A percentile compares a stretch with the other conserved stretches of the same genome.
Evolutionary conservation across 1,140 invertebrate species (phyloP).

Genomic region (Halictus rubicundus): DNA sequence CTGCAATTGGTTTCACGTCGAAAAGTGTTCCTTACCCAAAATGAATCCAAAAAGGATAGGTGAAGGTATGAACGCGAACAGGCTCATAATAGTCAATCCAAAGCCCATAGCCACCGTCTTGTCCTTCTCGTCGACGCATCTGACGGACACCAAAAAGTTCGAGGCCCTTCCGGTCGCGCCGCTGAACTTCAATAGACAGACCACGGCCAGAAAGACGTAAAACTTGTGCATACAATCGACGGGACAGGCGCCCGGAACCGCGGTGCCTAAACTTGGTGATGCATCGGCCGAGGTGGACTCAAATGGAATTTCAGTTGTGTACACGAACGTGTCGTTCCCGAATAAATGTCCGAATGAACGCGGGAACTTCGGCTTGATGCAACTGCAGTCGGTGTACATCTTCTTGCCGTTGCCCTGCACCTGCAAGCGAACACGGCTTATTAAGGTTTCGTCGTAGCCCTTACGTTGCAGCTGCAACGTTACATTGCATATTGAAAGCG

Average conservation of each 20-base stretch:
- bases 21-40: constrained; percentile 83
- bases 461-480: too few species aligned
- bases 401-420: constrained; percentile 62
- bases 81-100: constrained; percentile 84
- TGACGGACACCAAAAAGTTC: constrained; percentile 85
- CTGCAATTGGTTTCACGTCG: too few species aligned
- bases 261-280: constrained; percentile 73
- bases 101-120: constrained; percentile 87
- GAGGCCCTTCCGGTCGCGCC: constrained; percentile 86
- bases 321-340: constrained; percentile 40
- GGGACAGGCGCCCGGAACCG: constrained; percentile 83
- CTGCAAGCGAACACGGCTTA: constrained; percentile 18
- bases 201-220: constrained; percentile 85
- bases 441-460: background rate
- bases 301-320: constrained; percentile 49
- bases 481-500: too few species aligned
- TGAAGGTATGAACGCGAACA: constrained; percentile 87
- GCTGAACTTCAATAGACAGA: constrained; percentile 85
- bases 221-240: constrained; percentile 85
- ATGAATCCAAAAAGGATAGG: constrained; percentile 88
- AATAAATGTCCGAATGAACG: constrained; percentile 56
- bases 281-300: constrained; percentile 38
- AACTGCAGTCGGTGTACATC: constrained; percentile 82
- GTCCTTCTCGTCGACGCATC: constrained; percentile 87
- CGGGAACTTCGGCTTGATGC: constrained; percentile 71